Percentiles rank a stretch among this genome's conserved stretches.
phyloP scores from a whole-genome alignment of 2,888 invertebrate species.

The Saturnia japonica region DNA sequence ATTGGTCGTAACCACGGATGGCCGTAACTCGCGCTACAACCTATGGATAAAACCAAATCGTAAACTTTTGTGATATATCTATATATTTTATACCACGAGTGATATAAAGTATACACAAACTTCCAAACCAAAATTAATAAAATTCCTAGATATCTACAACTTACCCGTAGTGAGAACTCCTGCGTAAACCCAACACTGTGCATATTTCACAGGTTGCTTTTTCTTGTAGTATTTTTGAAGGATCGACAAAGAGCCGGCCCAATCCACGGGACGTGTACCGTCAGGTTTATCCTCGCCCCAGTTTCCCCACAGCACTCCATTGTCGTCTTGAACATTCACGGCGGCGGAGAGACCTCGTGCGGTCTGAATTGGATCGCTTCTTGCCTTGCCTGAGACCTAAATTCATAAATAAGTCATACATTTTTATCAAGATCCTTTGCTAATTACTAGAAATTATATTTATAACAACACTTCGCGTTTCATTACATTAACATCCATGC shows the following conservation, averaged over 20 bases:
- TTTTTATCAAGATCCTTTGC: slow-evolving; percentile 9
- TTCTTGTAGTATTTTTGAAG: slow-evolving; percentile 91
- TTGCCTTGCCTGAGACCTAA: slow-evolving; percentile 80
- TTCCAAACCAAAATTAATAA: neutral
- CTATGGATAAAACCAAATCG: no score
- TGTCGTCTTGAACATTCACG: slow-evolving; percentile 93
- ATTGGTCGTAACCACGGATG: no score
- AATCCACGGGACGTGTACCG: slow-evolving; percentile 93
- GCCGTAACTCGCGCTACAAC: no score
- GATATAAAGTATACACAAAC: neutral
- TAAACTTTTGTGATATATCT: neutral
- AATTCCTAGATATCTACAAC: slow-evolving; percentile 29
- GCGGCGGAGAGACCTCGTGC: slow-evolving; percentile 92
- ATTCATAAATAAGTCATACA: slow-evolving; percentile 19
- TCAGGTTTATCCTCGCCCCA: slow-evolving; percentile 94
- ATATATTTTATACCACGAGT: neutral
- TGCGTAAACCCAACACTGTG: slow-evolving; percentile 97
- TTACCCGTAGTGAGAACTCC: slow-evolving; percentile 93
- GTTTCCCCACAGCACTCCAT: slow-evolving; percentile 92
- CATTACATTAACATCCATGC: neutral
- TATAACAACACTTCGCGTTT: neutral
- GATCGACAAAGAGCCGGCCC: slow-evolving; percentile 94
- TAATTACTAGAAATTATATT: slow-evolving; percentile 5
- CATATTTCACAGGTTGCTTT: slow-evolving; percentile 94
- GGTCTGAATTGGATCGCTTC: slow-evolving; percentile 90